Percentiles rank a stretch among this genome's conserved stretches.
Evolutionary conservation across 2,888 invertebrate genomes (phyloP).

Genomic region (Serrognathus titanus): DNA sequence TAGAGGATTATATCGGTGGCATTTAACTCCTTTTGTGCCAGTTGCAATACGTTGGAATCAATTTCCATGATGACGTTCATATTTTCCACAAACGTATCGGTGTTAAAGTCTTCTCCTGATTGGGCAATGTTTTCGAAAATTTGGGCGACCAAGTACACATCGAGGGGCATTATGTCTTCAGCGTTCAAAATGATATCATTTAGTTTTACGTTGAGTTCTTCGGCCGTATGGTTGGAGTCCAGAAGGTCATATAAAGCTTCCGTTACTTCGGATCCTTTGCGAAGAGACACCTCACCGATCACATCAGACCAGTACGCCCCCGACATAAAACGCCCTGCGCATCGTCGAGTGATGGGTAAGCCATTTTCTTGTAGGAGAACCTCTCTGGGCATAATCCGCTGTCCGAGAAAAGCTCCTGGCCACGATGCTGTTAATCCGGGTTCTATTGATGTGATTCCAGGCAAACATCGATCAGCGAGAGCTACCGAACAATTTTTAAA

Average conservation of each 20-base stretch:
- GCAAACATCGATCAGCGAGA: background rate
- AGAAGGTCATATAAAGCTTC: background rate
- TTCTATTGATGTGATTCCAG: background rate
- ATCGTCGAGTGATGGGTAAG: slow-evolving; percentile 8
- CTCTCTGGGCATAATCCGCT: background rate
- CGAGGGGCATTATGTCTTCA: background rate
- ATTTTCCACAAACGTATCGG: background rate
- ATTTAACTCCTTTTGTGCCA: background rate
- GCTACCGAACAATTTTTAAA: background rate
- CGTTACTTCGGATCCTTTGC: background rate
- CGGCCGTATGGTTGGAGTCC: background rate
- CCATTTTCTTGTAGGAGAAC: slow-evolving; percentile 1
- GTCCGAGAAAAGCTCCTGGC: background rate
- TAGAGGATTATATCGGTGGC: background rate
- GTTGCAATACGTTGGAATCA: background rate
- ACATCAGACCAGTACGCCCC: slow-evolving; percentile 8
- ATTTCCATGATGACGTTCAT: background rate
- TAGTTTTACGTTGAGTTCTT: background rate
- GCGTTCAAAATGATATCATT: background rate
- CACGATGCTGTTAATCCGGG: background rate
- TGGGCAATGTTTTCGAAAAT: background rate
- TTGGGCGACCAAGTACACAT: background rate
- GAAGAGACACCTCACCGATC: background rate
- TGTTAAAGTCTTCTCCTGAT: background rate
- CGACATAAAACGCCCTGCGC: background rate